Evolutionary conservation across 2,113 vertebrate species (phyloP).

Genomic region (Circaetus gallicus): DNA sequence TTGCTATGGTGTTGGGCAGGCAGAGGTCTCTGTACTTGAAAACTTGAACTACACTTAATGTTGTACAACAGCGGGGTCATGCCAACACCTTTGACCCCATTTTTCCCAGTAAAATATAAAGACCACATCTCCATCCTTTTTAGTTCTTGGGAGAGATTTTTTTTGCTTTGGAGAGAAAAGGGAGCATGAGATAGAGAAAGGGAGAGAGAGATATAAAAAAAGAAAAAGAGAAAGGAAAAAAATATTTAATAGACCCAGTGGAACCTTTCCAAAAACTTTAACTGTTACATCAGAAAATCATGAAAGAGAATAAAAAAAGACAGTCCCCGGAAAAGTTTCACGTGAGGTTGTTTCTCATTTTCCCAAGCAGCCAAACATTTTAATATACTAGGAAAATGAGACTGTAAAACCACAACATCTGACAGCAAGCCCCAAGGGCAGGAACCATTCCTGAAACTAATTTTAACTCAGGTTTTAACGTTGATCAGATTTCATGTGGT

Average conservation of each 20-base stretch:
- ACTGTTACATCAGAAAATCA: background rate
- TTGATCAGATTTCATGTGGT: constrained; percentile 56
- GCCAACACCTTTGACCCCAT: constrained; percentile 25
- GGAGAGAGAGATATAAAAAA: background rate
- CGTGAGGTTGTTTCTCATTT: constrained; percentile 14
- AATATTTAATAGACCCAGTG: background rate
- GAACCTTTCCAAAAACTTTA: background rate
- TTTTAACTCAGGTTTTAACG: constrained; percentile 52
- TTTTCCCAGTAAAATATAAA: constrained; percentile 18
- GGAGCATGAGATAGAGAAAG: background rate
- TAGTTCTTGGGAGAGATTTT: background rate
- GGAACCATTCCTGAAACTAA: constrained; percentile 48
- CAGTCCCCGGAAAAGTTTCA: constrained; percentile 9
- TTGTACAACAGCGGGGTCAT: constrained; percentile 29
- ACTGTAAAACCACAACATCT: constrained; percentile 44
- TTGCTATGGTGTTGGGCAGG: constrained; percentile 53
- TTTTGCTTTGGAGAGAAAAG: background rate
- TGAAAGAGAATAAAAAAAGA: background rate
- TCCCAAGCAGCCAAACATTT: constrained; percentile 46
- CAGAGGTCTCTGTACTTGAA: background rate
- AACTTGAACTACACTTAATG: constrained; percentile 12
- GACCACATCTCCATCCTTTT: background rate
- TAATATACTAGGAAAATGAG: constrained; percentile 49
- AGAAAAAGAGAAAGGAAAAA: background rate
- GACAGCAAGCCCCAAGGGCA: constrained; percentile 40